These are phyloP conservation scores for Dryococelus australis DNA, from an alignment of 2,888 invertebrate species.

Conservation along the genomic window DNA sequence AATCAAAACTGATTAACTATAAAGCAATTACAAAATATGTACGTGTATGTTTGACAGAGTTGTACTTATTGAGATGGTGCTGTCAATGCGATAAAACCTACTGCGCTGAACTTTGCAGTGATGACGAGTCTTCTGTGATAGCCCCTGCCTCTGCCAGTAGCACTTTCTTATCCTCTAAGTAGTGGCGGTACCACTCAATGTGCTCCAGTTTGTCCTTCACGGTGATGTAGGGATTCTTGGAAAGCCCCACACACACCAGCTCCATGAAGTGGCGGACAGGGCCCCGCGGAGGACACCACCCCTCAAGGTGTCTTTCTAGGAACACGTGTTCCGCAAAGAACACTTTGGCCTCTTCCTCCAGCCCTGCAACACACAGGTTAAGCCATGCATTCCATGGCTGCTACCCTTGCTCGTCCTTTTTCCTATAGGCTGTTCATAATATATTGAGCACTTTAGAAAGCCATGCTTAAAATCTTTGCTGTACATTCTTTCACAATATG, in stretches of 20 bases:
- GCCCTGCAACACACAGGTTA: constrained; percentile 59
- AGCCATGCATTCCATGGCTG: not conserved
- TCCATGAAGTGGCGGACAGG: constrained; percentile 98
- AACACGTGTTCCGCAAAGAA: constrained; percentile 94
- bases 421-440: no score
- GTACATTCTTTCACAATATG: no score
- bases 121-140: constrained; percentile 51
- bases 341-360: constrained; percentile 70
- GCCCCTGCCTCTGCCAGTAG: constrained; percentile 73
- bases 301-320: constrained; percentile 82
- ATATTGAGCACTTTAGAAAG: no score
- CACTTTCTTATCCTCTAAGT: constrained; percentile 82
- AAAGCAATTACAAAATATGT: no score
- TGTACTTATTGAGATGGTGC: not conserved
- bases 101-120: not conserved
- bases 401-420: no score
- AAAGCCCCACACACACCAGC: constrained; percentile 89
- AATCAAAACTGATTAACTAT: no score
- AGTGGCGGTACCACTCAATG: constrained; percentile 90
- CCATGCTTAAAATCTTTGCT: no score
- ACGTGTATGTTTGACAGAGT: no score
- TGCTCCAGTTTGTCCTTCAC: constrained; percentile 88
- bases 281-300: constrained; percentile 89
- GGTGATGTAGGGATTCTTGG: constrained; percentile 92
- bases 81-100: not conserved